These are phyloP conservation scores for Gallinago undulata DNA, from an alignment of 2,113 vertebrate species.

Conservation along the genomic window DNA sequence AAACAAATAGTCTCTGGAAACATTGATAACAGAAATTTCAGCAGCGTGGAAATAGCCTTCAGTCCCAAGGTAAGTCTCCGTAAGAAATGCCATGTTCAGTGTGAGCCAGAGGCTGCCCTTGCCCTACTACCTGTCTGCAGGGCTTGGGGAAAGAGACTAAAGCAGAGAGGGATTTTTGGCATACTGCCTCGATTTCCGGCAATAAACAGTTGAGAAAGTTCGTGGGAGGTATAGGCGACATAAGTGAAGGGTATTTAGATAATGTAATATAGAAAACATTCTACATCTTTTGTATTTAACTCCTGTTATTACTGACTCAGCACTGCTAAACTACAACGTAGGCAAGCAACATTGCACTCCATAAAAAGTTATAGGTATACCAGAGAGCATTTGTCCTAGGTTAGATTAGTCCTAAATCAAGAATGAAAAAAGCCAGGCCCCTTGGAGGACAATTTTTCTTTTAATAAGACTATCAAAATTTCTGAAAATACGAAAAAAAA, in stretches of 20 bases:
- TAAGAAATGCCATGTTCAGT: neutral
- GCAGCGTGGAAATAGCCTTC: conserved; percentile 23
- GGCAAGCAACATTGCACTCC: neutral
- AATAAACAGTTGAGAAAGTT: neutral
- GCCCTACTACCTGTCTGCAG: neutral
- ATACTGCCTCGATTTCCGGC: neutral
- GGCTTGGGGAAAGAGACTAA: neutral
- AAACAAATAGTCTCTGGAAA: conserved; percentile 42
- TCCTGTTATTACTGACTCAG: neutral
- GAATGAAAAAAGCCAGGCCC: neutral
- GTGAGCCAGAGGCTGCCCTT: neutral
- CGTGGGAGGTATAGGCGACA: neutral
- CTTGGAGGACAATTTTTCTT: neutral
- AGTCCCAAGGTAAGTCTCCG: conserved; percentile 38
- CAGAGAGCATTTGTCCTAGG: neutral
- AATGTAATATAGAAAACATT: neutral
- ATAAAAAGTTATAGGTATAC: neutral
- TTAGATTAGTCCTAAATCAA: neutral
- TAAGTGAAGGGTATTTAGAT: neutral
- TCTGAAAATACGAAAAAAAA: neutral
- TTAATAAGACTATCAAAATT: neutral
- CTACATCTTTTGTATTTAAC: neutral
- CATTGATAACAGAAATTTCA: neutral
- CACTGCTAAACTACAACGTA: neutral
- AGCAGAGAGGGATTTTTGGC: rapidly evolving